These are phyloP conservation scores for Zaprionus camerounensis DNA, from an alignment of 1,140 invertebrate species.

Conservation along the genomic window DNA sequence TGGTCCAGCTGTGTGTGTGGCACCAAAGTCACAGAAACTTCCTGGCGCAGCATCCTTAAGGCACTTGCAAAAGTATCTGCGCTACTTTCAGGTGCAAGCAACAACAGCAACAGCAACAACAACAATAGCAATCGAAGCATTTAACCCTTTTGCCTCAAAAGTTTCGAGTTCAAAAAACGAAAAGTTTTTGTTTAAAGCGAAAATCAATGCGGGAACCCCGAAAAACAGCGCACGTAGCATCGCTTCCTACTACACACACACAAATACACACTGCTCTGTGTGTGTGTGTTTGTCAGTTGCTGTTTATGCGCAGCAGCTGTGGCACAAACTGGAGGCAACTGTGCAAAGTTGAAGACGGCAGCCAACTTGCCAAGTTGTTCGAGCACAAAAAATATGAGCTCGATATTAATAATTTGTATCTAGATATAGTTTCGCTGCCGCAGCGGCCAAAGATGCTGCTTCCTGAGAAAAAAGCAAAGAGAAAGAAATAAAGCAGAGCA, in stretches of 20 bases:
- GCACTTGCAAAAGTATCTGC: constrained; percentile 49
- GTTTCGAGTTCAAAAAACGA: constrained; percentile 36
- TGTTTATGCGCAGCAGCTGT: constrained; percentile 81
- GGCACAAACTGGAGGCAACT: constrained; percentile 40
- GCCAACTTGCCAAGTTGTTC: constrained; percentile 71
- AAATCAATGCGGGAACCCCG: constrained; percentile 67
- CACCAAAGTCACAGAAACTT: constrained; percentile 18
- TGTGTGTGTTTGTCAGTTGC: constrained; percentile 25
- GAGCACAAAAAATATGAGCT: constrained; percentile 79
- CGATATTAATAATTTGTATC: constrained; percentile 84
- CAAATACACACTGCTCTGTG: constrained; percentile 26
- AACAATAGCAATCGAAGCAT: constrained; percentile 33
- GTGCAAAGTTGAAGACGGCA: constrained; percentile 52
- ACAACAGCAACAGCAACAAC: constrained; percentile 35
- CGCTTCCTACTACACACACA: constrained; percentile 49
- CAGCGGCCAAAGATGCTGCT: constrained; percentile 54
- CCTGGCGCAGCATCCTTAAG: constrained; percentile 55
- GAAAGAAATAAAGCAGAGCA: constrained; percentile 5
- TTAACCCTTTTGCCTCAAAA: constrained; percentile 72
- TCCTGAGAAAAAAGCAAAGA: constrained; percentile 43
- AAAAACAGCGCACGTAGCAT: constrained; percentile 55
- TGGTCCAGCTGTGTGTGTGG: constrained; percentile 43
- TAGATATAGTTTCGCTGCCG: constrained; percentile 71
- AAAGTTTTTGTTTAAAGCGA: constrained; percentile 48
- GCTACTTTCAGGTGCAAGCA: constrained; percentile 65